Evolutionary conservation across 2,797 vertebrate species (phyloP).

Genomic region (Microhierax caerulescens): DNA sequence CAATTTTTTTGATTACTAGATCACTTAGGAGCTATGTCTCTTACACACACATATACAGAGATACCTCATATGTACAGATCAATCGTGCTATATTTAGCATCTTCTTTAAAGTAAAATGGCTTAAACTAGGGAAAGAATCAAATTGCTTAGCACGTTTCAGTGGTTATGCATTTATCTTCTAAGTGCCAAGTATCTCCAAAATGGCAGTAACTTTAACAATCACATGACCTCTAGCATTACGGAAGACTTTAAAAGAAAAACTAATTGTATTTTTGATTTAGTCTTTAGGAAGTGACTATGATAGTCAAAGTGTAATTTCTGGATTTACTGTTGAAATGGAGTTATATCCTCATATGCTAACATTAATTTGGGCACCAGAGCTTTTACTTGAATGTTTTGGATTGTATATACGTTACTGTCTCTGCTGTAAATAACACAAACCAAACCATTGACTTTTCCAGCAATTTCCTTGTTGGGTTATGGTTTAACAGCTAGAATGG

Average conservation of each 20-base stretch:
- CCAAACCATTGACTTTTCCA: neutral
- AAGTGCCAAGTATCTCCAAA: neutral
- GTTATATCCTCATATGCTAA: neutral
- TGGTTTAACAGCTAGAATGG: neutral
- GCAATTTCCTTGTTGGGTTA: neutral
- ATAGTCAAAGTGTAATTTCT: neutral
- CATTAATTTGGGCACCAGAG: neutral
- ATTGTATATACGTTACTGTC: neutral
- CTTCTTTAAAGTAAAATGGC: neutral
- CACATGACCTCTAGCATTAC: neutral
- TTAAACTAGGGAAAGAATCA: neutral
- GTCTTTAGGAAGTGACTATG: neutral
- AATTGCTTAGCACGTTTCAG: neutral
- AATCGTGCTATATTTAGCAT: neutral
- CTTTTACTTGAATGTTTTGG: neutral
- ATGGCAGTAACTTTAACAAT: neutral
- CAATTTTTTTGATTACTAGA: neutral
- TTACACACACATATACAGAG: neutral
- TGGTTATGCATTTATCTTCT: neutral
- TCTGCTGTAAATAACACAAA: neutral
- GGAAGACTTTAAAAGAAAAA: neutral
- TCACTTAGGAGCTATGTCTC: neutral
- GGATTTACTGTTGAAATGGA: neutral
- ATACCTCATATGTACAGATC: neutral
- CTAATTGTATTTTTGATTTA: neutral